Evolutionary conservation across 2,797 vertebrate species (phyloP).

Genomic region (Acanthurus lineatus): DNA sequence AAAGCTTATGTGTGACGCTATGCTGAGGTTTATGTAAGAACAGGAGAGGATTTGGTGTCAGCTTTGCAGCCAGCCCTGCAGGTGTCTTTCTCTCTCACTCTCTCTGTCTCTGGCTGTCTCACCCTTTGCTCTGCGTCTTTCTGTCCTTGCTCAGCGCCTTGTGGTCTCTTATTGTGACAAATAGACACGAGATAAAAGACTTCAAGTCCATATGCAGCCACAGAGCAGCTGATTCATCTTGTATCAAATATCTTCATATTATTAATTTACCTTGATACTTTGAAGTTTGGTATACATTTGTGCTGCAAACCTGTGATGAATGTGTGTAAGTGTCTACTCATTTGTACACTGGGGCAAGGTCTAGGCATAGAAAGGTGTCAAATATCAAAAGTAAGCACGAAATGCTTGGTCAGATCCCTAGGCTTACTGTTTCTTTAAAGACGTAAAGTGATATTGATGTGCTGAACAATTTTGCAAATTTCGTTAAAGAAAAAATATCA

Average conservation of each 20-base stretch:
- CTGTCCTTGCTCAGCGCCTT: conserved; percentile 17
- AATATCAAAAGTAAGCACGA: neutral
- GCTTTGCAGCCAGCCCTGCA: conserved; percentile 36
- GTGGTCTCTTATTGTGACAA: conserved; percentile 31
- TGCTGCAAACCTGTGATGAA: neutral
- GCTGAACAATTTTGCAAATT: neutral
- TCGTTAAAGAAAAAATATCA: no score
- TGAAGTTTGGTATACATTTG: neutral
- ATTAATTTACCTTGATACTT: conserved; percentile 12
- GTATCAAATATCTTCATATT: conserved; percentile 4
- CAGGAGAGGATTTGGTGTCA: conserved; percentile 46
- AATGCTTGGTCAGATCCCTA: neutral
- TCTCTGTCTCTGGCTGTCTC: neutral
- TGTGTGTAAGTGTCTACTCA: neutral
- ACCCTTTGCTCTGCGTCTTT: conserved; percentile 5
- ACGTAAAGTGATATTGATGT: neutral
- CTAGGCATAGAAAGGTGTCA: neutral
- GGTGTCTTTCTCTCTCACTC: conserved; percentile 34
- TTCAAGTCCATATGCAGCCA: conserved; percentile 17
- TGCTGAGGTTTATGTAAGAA: conserved; percentile 32
- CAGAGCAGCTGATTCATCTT: conserved; percentile 7
- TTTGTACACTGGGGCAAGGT: neutral
- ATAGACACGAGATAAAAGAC: conserved; percentile 45
- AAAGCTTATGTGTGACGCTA: conserved; percentile 14
- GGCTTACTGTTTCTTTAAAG: neutral